A percentile compares a stretch with the other conserved stretches of the same genome.
These are phyloP conservation scores for Osmoderma eremita DNA, from an alignment of 2,888 invertebrate genomes.

Conservation along the genomic window DNA sequence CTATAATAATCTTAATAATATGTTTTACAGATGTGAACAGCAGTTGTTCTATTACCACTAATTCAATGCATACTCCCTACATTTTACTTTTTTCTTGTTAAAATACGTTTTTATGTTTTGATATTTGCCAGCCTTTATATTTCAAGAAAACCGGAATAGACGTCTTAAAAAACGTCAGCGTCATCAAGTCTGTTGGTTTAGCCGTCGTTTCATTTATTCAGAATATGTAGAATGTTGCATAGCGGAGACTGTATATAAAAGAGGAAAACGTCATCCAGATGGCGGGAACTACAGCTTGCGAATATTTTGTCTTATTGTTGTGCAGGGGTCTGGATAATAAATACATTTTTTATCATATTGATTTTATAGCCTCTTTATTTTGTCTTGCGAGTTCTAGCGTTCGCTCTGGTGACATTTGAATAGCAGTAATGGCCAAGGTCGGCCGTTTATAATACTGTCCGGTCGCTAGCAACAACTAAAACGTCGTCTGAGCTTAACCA, in stretches of 20 bases:
- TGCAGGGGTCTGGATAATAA: slow-evolving; percentile 57
- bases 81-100: too few relatives aligned
- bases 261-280: slow-evolving; percentile 39
- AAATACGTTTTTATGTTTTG: too few relatives aligned
- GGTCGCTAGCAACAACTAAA: slow-evolving; percentile 22
- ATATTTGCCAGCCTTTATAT: too few relatives aligned
- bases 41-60: too few relatives aligned
- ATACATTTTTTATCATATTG: slow-evolving; percentile 60
- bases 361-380: slow-evolving; percentile 60
- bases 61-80: too few relatives aligned
- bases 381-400: slow-evolving; percentile 54
- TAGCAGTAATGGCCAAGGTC: slow-evolving; percentile 60
- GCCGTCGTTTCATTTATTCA: slow-evolving; percentile 33
- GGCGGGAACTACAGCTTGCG: slow-evolving; percentile 39
- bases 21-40: too few relatives aligned
- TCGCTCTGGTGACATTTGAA: slow-evolving; percentile 58
- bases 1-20: too few relatives aligned
- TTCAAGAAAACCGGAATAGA: too few relatives aligned
- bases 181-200: slow-evolving; percentile 21
- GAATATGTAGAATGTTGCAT: slow-evolving; percentile 20
- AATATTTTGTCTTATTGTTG: slow-evolving; percentile 55
- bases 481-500: slow-evolving; percentile 15
- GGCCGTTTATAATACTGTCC: slow-evolving; percentile 52
- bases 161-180: background rate
- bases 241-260: slow-evolving; percentile 40